Evolutionary conservation across 2,113 vertebrate genomes (phyloP).

Genomic region (Bos javanicus): DNA sequence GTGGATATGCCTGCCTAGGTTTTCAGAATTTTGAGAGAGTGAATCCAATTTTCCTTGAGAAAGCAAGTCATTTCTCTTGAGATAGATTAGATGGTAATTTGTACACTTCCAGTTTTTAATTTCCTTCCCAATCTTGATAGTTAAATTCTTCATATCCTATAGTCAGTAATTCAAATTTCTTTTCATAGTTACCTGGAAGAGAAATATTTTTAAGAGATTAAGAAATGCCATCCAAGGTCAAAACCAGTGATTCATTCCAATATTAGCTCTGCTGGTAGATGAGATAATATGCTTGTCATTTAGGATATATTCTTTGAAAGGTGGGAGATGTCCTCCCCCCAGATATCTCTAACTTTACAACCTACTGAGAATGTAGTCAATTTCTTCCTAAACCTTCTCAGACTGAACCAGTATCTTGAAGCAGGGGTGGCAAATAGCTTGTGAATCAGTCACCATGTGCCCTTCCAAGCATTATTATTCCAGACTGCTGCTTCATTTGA

Average conservation of each 20-base stretch:
- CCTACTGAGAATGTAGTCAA: not conserved
- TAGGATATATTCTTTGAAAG: not conserved
- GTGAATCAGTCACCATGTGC: not conserved
- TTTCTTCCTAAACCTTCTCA: not conserved
- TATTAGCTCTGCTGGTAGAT: not conserved
- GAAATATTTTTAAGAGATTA: conserved; percentile 47
- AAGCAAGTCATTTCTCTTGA: conserved; percentile 11
- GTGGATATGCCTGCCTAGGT: not conserved
- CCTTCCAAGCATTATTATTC: not conserved
- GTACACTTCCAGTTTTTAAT: conserved; percentile 19
- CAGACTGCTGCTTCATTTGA: not conserved
- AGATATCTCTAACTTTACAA: not conserved
- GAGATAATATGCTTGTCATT: not conserved
- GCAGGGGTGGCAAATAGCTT: not conserved
- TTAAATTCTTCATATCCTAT: conserved; percentile 53
- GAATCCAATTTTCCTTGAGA: conserved; percentile 5
- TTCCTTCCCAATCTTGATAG: conserved; percentile 33
- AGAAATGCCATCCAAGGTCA: not conserved
- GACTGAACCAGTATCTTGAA: not conserved
- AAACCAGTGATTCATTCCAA: not conserved
- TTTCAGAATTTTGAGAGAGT: not conserved
- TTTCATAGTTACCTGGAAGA: conserved; percentile 72
- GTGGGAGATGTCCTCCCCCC: not conserved
- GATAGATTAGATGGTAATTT: not conserved
- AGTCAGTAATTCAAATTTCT: conserved; percentile 19